These are phyloP conservation scores for Hypsibius dujardini DNA, from an alignment of 1,140 invertebrate species.

Conservation along the genomic window DNA sequence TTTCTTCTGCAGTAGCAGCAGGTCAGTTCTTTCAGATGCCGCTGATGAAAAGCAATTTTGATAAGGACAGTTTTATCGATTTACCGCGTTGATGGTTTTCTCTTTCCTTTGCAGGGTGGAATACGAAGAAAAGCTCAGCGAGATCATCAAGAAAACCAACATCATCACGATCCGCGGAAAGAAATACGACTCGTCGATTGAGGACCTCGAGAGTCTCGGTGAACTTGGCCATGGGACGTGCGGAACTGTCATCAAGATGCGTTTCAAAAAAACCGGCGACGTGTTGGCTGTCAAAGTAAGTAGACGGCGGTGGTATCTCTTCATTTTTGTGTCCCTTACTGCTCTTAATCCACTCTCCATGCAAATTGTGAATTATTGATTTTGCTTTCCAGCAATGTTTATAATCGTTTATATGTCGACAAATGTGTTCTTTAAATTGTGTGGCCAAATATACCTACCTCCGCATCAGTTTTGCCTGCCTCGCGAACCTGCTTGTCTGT, in stretches of 20 bases:
- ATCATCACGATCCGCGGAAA: conserved; percentile 57
- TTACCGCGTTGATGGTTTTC: neutral
- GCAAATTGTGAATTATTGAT: neutral
- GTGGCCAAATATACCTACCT: no score
- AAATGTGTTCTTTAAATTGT: no score
- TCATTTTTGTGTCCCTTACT: conserved; percentile 16
- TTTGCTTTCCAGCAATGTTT: no score
- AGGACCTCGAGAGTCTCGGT: conserved; percentile 66
- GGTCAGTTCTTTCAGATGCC: no score
- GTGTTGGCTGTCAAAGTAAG: conserved; percentile 81
- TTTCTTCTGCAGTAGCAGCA: no score
- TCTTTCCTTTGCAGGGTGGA: conserved; percentile 29
- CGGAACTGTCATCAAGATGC: conserved; percentile 92
- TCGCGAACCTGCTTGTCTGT: no score
- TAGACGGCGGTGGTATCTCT: conserved; percentile 19
- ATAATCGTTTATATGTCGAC: no score
- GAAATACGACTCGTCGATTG: conserved; percentile 27
- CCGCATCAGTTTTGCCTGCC: no score
- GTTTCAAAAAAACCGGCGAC: conserved; percentile 60
- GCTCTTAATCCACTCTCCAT: neutral
- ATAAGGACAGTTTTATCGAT: no score
- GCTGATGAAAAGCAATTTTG: no score
- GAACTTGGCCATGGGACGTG: conserved; percentile 88
- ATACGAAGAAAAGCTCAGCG: conserved; percentile 49
- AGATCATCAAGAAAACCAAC: conserved; percentile 63